These are phyloP conservation scores for Empidonax alnorum DNA, from an alignment of 2,113 vertebrate genomes.

Conservation along the genomic window DNA sequence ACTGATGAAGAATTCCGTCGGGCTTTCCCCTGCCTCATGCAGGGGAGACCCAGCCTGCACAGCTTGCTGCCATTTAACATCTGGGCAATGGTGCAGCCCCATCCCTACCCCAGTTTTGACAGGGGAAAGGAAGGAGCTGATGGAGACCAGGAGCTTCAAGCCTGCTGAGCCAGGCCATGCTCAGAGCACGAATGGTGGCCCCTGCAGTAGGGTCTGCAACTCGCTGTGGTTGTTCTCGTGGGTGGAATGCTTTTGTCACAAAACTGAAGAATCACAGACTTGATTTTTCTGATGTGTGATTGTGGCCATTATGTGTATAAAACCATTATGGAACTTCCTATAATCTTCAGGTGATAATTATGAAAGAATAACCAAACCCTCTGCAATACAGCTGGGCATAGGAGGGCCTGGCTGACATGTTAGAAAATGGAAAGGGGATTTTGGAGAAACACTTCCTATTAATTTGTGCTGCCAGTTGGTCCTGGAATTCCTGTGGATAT, in stretches of 20 bases:
- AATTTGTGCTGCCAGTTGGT: conserved; percentile 18
- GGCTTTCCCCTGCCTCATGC: background rate
- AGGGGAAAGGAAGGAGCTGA: background rate
- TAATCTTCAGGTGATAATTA: background rate
- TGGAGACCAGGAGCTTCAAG: background rate
- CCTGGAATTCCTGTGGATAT: conserved; percentile 58
- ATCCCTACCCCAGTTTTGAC: background rate
- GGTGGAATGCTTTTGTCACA: background rate
- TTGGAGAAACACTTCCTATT: conserved; percentile 50
- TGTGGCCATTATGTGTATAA: background rate
- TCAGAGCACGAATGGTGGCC: rapidly evolving
- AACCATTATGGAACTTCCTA: background rate
- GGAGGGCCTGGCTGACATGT: background rate
- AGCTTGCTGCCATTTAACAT: background rate
- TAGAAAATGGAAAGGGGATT: conserved; percentile 53
- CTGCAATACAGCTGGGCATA: conserved; percentile 29
- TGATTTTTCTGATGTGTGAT: background rate
- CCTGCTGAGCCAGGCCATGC: background rate
- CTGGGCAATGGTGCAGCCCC: background rate
- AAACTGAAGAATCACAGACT: background rate
- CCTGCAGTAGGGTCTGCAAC: background rate
- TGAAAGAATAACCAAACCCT: background rate
- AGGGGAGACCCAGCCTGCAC: background rate
- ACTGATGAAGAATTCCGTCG: background rate
- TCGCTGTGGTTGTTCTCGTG: background rate